Evolutionary conservation across 2,888 invertebrate species (phyloP).

Genomic region (Celastrina argiolus): DNA sequence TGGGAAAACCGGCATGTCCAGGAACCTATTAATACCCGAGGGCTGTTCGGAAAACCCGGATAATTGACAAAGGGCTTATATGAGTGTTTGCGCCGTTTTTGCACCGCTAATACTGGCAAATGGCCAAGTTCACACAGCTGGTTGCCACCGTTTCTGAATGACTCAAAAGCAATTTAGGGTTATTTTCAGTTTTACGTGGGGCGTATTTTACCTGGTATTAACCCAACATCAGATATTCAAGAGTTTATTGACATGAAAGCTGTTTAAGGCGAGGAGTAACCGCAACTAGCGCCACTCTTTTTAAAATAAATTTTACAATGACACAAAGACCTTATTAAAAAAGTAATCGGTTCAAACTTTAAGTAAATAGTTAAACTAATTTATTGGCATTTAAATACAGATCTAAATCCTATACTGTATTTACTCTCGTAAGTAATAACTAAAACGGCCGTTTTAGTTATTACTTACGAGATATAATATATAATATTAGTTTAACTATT

Average conservation of each 20-base stretch:
- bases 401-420: too few relatives aligned
- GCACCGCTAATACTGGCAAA: slow-evolving; percentile 37
- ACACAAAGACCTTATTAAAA: too few relatives aligned
- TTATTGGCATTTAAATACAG: too few relatives aligned
- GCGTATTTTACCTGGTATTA: slow-evolving; percentile 15
- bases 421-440: too few relatives aligned
- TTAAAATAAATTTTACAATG: too few relatives aligned
- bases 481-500: too few relatives aligned
- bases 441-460: too few relatives aligned
- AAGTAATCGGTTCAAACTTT: too few relatives aligned
- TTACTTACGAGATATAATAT: too few relatives aligned
- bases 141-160: slow-evolving; percentile 45
- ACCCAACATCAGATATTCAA: not conserved
- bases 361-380: too few relatives aligned
- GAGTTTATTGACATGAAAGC: not conserved
- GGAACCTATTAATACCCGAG: slow-evolving; percentile 14
- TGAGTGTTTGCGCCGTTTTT: slow-evolving; percentile 24
- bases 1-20: not conserved
- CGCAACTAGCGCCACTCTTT: too few relatives aligned
- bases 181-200: slow-evolving; percentile 26
- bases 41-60: slow-evolving; percentile 30
- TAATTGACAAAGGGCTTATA: slow-evolving; percentile 36
- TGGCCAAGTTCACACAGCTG: slow-evolving; percentile 48
- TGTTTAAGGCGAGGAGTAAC: not conserved
- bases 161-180: slow-evolving; percentile 45